Evolutionary conservation across 2,888 invertebrate species (phyloP), one percentile per base, ranked within the genome.

Genomic region (Myathropa florea): DNA sequence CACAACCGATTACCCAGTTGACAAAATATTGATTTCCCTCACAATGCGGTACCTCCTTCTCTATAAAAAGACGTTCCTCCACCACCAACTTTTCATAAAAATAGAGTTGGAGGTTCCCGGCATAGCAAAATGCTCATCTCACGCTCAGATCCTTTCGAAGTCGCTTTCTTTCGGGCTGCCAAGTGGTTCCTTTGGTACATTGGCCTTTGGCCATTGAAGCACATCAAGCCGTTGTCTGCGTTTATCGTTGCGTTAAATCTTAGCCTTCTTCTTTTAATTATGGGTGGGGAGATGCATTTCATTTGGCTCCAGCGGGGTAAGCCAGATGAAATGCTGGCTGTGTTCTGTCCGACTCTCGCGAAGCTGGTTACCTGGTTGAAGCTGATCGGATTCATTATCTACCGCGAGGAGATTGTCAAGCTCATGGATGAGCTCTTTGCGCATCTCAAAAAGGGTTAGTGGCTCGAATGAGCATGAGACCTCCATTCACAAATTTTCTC

Each of bases 361-460:
- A 75, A 59, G 23, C n/a, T 39, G n/a, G 65, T 65, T 0, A 75
- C 75, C 3, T 59, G 63, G 55, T 28, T 65, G n/a, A 75, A 75
- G 57, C 57, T 75, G 39, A 9, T 64, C 36, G 24, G 39, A n/a
- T 59, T 65, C 57, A 6, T 65, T 3, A 23, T 59, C 2, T 65
- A 75, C 14, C 65, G 75, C 3, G 67, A 59, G 9, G 10, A 76
- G 2, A 28, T 67, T 7, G 59, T 12, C 21, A 12, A 0, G 3
- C 23, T 76, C 2, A 26, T 76, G 24, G 24, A 23, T 7, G 46
- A 59, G 12, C 36, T 76, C 10, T 57, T 39, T 4, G 18, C 36
- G 18, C 65, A 75, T 28, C 21, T 75, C 2, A 0, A 1, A 2
- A 7, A 7, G 28, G 75, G 75, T 75, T n/a, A 73, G 33, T 55